Conservation (phyloP, 2,888 invertebrate species). For the Drosophila trichaetosa region DNA sequence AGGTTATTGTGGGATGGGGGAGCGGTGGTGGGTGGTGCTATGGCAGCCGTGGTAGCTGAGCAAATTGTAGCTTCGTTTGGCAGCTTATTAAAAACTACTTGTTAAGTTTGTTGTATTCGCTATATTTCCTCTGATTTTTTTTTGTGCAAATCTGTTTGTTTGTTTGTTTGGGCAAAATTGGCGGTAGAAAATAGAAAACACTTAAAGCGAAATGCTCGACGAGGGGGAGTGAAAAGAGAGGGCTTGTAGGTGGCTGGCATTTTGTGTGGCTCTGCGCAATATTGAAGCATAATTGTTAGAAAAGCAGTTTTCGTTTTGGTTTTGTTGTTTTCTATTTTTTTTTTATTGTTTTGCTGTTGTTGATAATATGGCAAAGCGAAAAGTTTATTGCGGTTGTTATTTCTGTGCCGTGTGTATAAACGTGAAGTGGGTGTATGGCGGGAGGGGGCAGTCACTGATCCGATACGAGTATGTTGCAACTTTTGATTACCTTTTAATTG, state of each 20-base stretch:
- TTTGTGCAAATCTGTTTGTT: slow-evolving; percentile 17
- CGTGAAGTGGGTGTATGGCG: background rate
- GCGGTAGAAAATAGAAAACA: slow-evolving; percentile 57
- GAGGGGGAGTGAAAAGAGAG: background rate
- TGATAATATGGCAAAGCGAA: slow-evolving; percentile 26
- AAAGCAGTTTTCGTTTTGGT: slow-evolving; percentile 45
- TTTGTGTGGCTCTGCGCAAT: slow-evolving; percentile 28
- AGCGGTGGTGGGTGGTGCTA: background rate
- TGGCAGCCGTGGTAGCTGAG: slow-evolving; percentile 10
- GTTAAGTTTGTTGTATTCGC: slow-evolving; percentile 65
- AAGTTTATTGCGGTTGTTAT: slow-evolving; percentile 31
- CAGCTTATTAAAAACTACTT: slow-evolving; percentile 70
- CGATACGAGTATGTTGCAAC: slow-evolving; percentile 42
- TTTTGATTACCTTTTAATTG: slow-evolving; percentile 77
- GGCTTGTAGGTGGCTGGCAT: background rate
- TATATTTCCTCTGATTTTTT: slow-evolving; percentile 18
- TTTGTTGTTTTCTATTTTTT: slow-evolving; percentile 24
- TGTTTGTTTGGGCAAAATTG: slow-evolving; percentile 51
- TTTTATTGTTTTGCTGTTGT: slow-evolving; percentile 9
- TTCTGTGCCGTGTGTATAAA: background rate
- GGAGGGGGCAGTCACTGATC: slow-evolving; percentile 24
- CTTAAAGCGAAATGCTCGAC: slow-evolving; percentile 30
- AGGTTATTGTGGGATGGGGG: background rate
- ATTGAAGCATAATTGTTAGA: slow-evolving; percentile 70
- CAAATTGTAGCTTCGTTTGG: slow-evolving; percentile 37